Conservation (phyloP, 2,888 invertebrate genomes). For the Ormyrus pomaceus region DNA sequence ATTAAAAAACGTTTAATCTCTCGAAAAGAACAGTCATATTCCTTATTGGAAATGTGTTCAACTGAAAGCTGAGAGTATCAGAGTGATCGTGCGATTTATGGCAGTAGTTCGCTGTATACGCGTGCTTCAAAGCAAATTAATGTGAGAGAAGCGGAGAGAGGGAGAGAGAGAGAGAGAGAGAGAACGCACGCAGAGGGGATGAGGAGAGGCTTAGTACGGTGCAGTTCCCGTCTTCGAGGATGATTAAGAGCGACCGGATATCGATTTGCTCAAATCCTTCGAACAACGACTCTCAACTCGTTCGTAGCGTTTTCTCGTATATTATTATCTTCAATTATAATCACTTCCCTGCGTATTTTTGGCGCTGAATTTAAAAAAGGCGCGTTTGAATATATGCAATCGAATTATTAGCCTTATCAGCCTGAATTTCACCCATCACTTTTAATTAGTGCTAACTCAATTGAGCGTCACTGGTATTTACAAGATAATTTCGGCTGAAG, state of each 20-base stretch:
- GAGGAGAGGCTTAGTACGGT: constrained; percentile 37
- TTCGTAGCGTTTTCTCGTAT: background rate
- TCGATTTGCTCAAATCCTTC: constrained; percentile 60
- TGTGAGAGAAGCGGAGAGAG: constrained; percentile 29
- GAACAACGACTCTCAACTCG: constrained; percentile 51
- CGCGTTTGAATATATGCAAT: too few relatives aligned
- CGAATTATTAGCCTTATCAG: too few relatives aligned
- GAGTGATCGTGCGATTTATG: constrained; percentile 39
- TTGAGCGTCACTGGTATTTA: constrained; percentile 36
- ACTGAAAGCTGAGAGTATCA: constrained; percentile 10
- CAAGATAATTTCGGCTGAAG: background rate
- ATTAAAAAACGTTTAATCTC: too few relatives aligned
- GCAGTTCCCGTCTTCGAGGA: constrained; percentile 50
- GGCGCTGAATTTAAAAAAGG: too few relatives aligned
- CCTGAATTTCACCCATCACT: too few relatives aligned
- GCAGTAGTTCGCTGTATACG: constrained; percentile 35
- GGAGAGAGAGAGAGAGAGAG: constrained; percentile 19
- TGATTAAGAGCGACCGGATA: constrained; percentile 58
- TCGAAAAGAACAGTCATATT: background rate
- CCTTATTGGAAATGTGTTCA: constrained; percentile 26
- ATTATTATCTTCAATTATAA: too few relatives aligned
- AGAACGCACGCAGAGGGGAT: background rate
- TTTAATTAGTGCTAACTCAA: background rate
- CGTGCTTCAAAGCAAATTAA: constrained; percentile 54
- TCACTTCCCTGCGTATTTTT: too few relatives aligned